Evolutionary conservation across 1,140 invertebrate species (phyloP).

Genomic region (Lepidurus arcticus): DNA sequence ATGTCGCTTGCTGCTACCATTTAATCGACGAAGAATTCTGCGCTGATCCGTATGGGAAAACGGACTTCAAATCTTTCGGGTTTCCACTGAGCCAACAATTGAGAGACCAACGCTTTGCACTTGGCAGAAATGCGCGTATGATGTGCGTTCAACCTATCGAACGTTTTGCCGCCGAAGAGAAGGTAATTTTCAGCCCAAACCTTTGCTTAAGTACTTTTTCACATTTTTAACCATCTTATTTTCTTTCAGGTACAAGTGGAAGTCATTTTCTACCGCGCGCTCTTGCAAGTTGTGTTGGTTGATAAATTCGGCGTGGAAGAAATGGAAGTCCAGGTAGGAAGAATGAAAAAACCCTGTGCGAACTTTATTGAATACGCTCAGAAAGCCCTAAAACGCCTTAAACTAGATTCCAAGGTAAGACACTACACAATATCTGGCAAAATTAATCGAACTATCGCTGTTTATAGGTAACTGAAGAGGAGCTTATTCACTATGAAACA

Average conservation of each 20-base stretch:
- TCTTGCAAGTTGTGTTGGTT: slow-evolving; percentile 60
- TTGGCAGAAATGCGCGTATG: slow-evolving; percentile 77
- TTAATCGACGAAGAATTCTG: slow-evolving; percentile 62
- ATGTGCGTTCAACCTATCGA: slow-evolving; percentile 70
- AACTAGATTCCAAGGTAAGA: slow-evolving; percentile 41
- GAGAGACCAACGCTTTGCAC: slow-evolving; percentile 47
- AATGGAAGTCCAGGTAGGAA: slow-evolving; percentile 43
- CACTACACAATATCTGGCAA: background rate
- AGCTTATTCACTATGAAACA: slow-evolving; percentile 48
- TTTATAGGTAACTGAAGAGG: slow-evolving; percentile 48
- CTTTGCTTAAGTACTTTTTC: background rate
- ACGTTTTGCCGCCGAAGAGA: slow-evolving; percentile 52
- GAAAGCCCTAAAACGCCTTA: slow-evolving; percentile 55
- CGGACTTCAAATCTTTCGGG: slow-evolving; percentile 30
- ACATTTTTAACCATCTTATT: slow-evolving; percentile 25
- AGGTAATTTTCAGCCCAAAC: slow-evolving; percentile 43
- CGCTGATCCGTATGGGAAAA: slow-evolving; percentile 38
- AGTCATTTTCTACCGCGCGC: slow-evolving; percentile 62
- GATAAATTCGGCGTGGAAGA: slow-evolving; percentile 39
- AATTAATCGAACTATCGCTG: background rate
- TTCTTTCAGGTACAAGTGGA: slow-evolving; percentile 48
- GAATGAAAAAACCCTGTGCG: slow-evolving; percentile 49
- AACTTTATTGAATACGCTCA: slow-evolving; percentile 56
- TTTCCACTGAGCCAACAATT: slow-evolving; percentile 65
- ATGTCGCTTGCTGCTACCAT: slow-evolving; percentile 87